phyloP scores from a whole-genome alignment of 2,113 vertebrate genomes.

The Paedocypris sp. region DNA sequence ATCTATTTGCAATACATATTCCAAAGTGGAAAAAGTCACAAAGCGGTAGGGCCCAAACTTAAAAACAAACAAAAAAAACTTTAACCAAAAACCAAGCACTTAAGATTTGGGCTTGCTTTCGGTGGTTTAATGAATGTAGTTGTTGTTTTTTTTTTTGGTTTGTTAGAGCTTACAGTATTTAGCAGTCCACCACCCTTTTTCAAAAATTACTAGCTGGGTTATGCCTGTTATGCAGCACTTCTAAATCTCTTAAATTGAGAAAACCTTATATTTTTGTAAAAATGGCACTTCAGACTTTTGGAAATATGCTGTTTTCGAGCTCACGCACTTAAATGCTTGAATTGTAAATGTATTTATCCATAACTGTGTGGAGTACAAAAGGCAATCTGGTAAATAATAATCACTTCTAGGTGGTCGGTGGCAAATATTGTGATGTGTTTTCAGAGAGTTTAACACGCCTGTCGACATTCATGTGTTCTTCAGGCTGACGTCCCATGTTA shows the following conservation, averaged over 20 bases:
- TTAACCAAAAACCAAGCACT: neutral
- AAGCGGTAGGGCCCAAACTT: too few relatives aligned
- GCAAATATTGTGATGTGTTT: too few relatives aligned
- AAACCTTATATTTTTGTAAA: neutral
- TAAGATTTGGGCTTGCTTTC: slow-evolving; percentile 1
- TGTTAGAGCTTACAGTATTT: slow-evolving; percentile 10
- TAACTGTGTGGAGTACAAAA: too few relatives aligned
- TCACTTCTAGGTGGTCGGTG: too few relatives aligned
- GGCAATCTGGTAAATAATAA: too few relatives aligned
- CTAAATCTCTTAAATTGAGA: neutral
- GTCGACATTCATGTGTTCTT: too few relatives aligned
- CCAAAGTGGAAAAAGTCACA: neutral
- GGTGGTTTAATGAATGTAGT: neutral
- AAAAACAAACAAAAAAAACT: too few relatives aligned
- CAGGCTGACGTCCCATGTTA: too few relatives aligned
- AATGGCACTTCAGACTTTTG: neutral
- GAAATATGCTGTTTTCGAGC: neutral
- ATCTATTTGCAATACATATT: neutral
- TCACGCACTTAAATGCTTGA: neutral
- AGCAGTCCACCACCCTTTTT: slow-evolving; percentile 12
- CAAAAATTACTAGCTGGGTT: slow-evolving; percentile 9
- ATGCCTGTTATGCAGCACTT: neutral
- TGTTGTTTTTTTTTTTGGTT: slow-evolving; percentile 9
- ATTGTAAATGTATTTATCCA: slow-evolving; percentile 6
- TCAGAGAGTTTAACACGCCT: too few relatives aligned